phyloP scores from a whole-genome alignment of 2,888 invertebrate species.

The Maniola hyperantus region DNA sequence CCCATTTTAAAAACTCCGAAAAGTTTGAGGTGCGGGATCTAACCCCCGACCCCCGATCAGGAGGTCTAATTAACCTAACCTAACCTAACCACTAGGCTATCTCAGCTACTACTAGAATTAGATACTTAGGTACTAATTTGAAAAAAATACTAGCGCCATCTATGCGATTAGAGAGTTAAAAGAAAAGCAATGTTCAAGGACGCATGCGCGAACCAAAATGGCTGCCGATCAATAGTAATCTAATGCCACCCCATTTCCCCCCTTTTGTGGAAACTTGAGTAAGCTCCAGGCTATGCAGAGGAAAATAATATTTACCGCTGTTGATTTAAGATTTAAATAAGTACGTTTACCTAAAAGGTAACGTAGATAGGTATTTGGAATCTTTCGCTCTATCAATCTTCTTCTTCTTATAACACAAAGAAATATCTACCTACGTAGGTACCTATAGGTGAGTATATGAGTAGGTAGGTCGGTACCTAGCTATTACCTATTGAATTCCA shows the following conservation, averaged over 20 bases:
- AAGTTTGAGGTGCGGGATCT: no score
- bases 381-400: conserved; percentile 51
- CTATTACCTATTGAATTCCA: neutral
- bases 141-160: conserved; percentile 64
- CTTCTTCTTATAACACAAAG: neutral
- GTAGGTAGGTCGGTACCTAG: no score
- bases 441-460: no score
- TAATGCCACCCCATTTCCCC: conserved; percentile 65
- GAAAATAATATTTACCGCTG: conserved; percentile 47
- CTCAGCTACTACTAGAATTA: no score
- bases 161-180: conserved; percentile 52
- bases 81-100: no score
- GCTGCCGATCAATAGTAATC: conserved; percentile 72
- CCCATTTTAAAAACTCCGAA: no score
- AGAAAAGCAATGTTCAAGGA: conserved; percentile 34
- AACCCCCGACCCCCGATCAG: no score
- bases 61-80: no score
- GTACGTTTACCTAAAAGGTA: neutral
- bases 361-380: conserved; percentile 41
- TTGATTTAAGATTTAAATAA: conserved; percentile 44
- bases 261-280: conserved; percentile 48
- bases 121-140: no score
- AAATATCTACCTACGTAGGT: neutral
- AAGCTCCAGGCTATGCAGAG: conserved; percentile 42
- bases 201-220: conserved; percentile 75